Conservation (phyloP, 2,888 invertebrate genomes). For the Amiota communis region DNA sequence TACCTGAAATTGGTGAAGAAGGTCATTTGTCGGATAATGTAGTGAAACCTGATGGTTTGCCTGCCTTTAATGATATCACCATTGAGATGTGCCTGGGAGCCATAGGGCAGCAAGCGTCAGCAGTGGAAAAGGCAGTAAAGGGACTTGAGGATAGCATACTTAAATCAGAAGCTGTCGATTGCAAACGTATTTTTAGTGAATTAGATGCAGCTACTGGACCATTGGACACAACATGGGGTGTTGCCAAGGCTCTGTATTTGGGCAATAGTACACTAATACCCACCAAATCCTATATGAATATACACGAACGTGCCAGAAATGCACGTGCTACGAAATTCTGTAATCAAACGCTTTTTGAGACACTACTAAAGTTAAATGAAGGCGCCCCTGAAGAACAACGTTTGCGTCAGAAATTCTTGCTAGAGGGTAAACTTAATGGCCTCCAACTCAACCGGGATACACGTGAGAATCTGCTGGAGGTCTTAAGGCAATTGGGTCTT, state of each 20-base stretch:
- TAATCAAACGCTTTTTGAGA: conserved; percentile 73
- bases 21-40: conserved; percentile 83
- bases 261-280: conserved; percentile 87
- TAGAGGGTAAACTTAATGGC: conserved; percentile 90
- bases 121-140: conserved; percentile 85
- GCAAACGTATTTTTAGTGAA: conserved; percentile 82
- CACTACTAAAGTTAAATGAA: conserved; percentile 46
- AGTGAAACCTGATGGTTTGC: conserved; percentile 80
- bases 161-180: conserved; percentile 65
- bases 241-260: conserved; percentile 87
- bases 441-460: conserved; percentile 78
- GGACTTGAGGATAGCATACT: conserved; percentile 78
- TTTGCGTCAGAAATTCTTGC: conserved; percentile 83
- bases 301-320: conserved; percentile 85
- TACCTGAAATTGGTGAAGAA: conserved; percentile 90
- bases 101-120: conserved; percentile 86
- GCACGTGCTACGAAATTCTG: conserved; percentile 84
- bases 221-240: conserved; percentile 88
- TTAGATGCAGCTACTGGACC: conserved; percentile 83
- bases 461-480: conserved; percentile 75
- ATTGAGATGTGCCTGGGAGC: conserved; percentile 89
- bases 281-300: conserved; percentile 83
- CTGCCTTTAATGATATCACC: conserved; percentile 86
- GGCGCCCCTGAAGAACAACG: conserved; percentile 74
- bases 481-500: conserved; percentile 75